These are phyloP conservation scores for Meganola albula DNA, from an alignment of 2,888 invertebrate species.

Conservation along the genomic window DNA sequence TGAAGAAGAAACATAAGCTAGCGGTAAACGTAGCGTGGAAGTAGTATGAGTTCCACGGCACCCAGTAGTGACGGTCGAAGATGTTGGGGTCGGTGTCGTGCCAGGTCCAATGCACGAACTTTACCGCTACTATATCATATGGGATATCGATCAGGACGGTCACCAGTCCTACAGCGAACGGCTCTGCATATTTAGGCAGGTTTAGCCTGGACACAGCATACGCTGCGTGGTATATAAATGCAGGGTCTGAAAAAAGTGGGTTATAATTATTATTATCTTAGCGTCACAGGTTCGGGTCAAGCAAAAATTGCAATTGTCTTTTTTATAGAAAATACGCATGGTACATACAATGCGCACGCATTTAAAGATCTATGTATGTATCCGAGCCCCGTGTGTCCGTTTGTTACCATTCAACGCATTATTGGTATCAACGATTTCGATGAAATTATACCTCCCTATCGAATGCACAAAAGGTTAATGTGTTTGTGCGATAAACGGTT, in stretches of 20 bases:
- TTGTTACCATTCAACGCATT: too few relatives aligned
- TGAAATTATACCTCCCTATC: too few relatives aligned
- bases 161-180: slow-evolving; percentile 82
- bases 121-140: slow-evolving; percentile 87
- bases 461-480: too few relatives aligned
- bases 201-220: slow-evolving; percentile 76
- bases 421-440: too few relatives aligned
- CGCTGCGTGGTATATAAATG: slow-evolving; percentile 79
- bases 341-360: too few relatives aligned
- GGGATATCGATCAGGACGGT: slow-evolving; percentile 86
- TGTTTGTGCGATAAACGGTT: too few relatives aligned
- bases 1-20: slow-evolving; percentile 83
- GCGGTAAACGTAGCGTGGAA: slow-evolving; percentile 87
- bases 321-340: too few relatives aligned
- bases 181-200: slow-evolving; percentile 77
- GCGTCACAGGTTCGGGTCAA: too few relatives aligned
- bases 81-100: slow-evolving; percentile 86
- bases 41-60: slow-evolving; percentile 90
- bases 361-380: too few relatives aligned
- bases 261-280: too few relatives aligned
- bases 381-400: too few relatives aligned
- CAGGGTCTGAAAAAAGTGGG: slow-evolving; percentile 77
- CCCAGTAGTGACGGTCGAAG: slow-evolving; percentile 86
- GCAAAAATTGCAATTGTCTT: too few relatives aligned
- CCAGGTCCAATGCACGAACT: slow-evolving; percentile 91